Evolutionary conservation across 2,797 vertebrate genomes (phyloP), one percentile per base, ranked within the genome.

Genomic region (Tapera naevia): DNA sequence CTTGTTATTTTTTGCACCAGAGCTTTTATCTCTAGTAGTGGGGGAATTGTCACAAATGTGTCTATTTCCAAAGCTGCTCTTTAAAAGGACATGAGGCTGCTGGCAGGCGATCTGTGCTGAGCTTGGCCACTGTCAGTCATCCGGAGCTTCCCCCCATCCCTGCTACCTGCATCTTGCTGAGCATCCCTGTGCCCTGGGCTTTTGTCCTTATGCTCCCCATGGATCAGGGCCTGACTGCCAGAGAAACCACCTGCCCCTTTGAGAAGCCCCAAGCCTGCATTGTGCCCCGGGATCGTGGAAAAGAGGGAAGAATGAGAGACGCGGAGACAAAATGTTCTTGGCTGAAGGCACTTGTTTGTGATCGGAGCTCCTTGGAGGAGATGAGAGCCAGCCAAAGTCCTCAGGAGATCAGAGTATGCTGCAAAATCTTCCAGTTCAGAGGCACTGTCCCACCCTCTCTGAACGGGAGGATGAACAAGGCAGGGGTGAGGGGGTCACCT

Each of bases 211-310:
- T 7, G 0, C 24, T 45, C 9, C 9, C 19, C 6, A 2, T 0
- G 1, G 27, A 32, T 3, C 4, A 9, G 17, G 50, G 66, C 11
- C 2, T 0, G 1, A 35, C n/a, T 0, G 0, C 7, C 1, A 2
- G 6, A 23, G 50, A 65, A 57, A 24, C 33, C 0, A 4, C 41
- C 66, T 67, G 70, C 17, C 45, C 17, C 66, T 64, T 17, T 10
- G 45, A 10, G 7, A 23, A 23, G 28, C 10, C 18, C 13, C 4
- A 14, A 69, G 32, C 27, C 62, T 84, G 41, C 24, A 1, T 17
- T 37, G 60, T 21, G 33, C 22, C 25, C 48, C 1, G 8, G 57
- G 57, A 58, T 72, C 0, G 2, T 37, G 17, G 37, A 14, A 57
- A 81, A 84, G 43, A 33, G 4, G 39, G 33, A 91, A 85, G 43